Evolutionary conservation across 1,140 invertebrate genomes (phyloP), one percentile per base, ranked within the genome.

Genomic region (Cotesia vestalis): DNA sequence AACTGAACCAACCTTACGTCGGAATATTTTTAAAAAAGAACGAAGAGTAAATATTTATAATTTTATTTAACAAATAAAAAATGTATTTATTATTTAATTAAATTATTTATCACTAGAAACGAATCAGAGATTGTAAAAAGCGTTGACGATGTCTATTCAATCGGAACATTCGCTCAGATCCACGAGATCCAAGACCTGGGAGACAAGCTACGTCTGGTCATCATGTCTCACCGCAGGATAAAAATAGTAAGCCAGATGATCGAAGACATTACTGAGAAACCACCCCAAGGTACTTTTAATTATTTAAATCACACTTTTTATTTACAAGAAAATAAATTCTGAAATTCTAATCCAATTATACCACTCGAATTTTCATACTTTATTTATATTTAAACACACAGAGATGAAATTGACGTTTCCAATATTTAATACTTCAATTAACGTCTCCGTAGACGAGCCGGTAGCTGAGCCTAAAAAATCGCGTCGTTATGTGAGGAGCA

Each of bases 151-250:
- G 88, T 99, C 34, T 95, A 99, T 84, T 85, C 91, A 55, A 89
- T 99, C 27, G 98, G 98, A 38, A 96, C 97, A 8, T 99, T 99
- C 89, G 98, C 96, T 36, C 96, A 99, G 86, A 99, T 99, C 78
- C 94, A 97, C 80, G 98, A 99, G 87, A 91, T 99, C 83, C 96
- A 98, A 84, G 97, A 99, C 85, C 88, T 98, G 78, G 97, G 96
- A 14, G 94, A 97, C 83, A 94, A 94, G 83, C 81, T 99, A 62
- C 89, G 96, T 69, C 90, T 99, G 78, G 95, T 99, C 68, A 94
- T 99, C 4, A 95, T 97, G 91, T 96, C 95, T 0, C 96, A 99
- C 84, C 88, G 97, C 72, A 90, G 97, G 82, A 94, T 97, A 63
- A 91, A 91, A 81, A 92, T 96, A 51, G 90, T 92, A 20, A 91